Conservation (phyloP, 53 echinoderm and acorn worm genomes). For the Echinarachnius parma region DNA sequence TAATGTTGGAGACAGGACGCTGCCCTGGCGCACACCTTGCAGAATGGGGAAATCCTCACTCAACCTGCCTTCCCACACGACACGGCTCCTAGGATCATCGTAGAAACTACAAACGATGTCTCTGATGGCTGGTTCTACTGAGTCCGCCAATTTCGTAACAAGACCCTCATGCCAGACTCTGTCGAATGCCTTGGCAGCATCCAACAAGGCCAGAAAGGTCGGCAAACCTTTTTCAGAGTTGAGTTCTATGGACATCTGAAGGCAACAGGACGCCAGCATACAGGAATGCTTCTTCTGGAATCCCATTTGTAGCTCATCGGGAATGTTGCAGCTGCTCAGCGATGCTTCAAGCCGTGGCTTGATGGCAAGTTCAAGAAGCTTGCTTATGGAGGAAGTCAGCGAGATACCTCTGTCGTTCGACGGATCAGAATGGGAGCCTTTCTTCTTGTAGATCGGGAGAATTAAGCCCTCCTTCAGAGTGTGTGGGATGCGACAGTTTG, state of each 20-base stretch:
- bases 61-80: conserved; percentile 6
- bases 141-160: not conserved
- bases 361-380: not conserved
- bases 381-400: conserved; percentile 6
- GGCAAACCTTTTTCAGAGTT: not conserved
- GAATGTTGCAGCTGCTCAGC: not conserved
- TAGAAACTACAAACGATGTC: not conserved
- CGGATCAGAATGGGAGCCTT: not conserved
- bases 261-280: conserved; percentile 8
- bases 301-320: conserved; percentile 17
- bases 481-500: not conserved
- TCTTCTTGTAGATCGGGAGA: no score
- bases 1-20: conserved; percentile 7
- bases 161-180: conserved; percentile 20
- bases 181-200: conserved; percentile 24
- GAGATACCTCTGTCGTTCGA: conserved; percentile 19
- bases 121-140: not conserved
- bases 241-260: conserved; percentile 5
- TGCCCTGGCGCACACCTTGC: conserved; percentile 10
- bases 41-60: not conserved
- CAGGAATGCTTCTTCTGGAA: conserved; percentile 1
- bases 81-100: not conserved
- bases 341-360: not conserved
- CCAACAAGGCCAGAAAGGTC: conserved; percentile 1
- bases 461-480: no score